Base-by-base conservation (phyloP, 2,888 invertebrate genomes). In the Anaspis maculata region DNA sequence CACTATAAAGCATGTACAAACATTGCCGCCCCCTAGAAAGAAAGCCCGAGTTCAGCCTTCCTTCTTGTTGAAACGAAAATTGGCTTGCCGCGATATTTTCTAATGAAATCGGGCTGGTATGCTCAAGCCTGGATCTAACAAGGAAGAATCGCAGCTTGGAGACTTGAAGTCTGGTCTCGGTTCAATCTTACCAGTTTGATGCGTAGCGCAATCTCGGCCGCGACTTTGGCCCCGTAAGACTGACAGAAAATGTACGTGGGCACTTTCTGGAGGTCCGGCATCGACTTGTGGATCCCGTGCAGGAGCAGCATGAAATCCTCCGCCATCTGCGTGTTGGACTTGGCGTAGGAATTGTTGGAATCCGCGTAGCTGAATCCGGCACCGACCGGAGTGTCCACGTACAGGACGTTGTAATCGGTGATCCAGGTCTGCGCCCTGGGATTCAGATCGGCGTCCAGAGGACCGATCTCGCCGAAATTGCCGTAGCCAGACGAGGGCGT, bases 161-260 rank as follows among this genome's bases (percentile, higher is more conserved):
- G n/a, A n/a, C n/a, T n/a, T n/a, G n/a, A n/a, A n/a, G n/a, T n/a
- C n/a, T n/a, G n/a, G n/a, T n/a, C n/a, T n/a, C n/a, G n/a, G n/a
- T n/a, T n/a, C n/a, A n/a, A n/a, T n/a, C n/a, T n/a, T n/a, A n/a
- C n/a, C n/a, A n/a, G n/a, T n/a, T n/a, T n/a, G n/a, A n/a, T n/a
- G n/a, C n/a, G n/a, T n/a, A n/a, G n/a, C n/a, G 82, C 87, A 60
- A 91, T 89, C 51, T 87, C 87, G 1, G 83, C 77, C 0, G 86
- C 82, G 88, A 91, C 91, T 68, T 94, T 92, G 1, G 91, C 92
- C 11, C 92, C 92, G 61, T 92, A 92, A 0, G 90, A 90, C 62
- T 92, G 90, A 14, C 82, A 83, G 53, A 87, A 84, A 40, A 92
- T 85, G 57, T 89, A 91, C 16, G 87, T 68, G 1, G 88, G 83